A percentile compares a stretch with the other conserved stretches of the same genome.
phyloP scores from a whole-genome alignment of 1,140 invertebrate genomes.

The Lordiphosa mommai region DNA sequence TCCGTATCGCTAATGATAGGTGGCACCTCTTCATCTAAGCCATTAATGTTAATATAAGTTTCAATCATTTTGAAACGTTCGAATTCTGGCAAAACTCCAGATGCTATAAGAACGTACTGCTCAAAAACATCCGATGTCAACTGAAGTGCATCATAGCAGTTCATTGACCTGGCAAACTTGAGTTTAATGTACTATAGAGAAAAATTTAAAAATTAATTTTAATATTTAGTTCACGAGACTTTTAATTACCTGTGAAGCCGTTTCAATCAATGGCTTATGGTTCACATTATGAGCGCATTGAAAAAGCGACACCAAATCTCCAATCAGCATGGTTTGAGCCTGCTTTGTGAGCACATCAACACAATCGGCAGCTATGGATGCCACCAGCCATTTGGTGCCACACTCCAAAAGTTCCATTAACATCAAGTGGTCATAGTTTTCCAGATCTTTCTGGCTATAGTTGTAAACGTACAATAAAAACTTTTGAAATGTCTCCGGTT shows the following conservation, averaged over 20 bases:
- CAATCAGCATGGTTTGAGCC: background rate
- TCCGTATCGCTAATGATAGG: too few relatives aligned
- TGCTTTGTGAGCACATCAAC: background rate
- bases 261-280: background rate
- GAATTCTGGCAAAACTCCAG: background rate
- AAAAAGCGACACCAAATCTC: constrained; percentile 1
- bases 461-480: constrained; percentile 17
- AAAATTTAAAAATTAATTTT: background rate
- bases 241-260: background rate
- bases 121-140: constrained; percentile 9
- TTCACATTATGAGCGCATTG: background rate
- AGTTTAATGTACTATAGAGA: background rate
- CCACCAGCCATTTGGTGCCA: constrained; percentile 10
- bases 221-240: background rate
- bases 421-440: background rate
- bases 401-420: background rate
- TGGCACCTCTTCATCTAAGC: background rate
- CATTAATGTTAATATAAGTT: background rate
- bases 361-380: background rate
- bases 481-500: background rate
- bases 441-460: background rate
- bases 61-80: constrained; percentile 21
- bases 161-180: background rate
- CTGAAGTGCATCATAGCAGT: background rate
- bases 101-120: background rate